These are phyloP conservation scores for Epinephelus moara DNA, from an alignment of 2,113 vertebrate genomes.

Conservation along the genomic window DNA sequence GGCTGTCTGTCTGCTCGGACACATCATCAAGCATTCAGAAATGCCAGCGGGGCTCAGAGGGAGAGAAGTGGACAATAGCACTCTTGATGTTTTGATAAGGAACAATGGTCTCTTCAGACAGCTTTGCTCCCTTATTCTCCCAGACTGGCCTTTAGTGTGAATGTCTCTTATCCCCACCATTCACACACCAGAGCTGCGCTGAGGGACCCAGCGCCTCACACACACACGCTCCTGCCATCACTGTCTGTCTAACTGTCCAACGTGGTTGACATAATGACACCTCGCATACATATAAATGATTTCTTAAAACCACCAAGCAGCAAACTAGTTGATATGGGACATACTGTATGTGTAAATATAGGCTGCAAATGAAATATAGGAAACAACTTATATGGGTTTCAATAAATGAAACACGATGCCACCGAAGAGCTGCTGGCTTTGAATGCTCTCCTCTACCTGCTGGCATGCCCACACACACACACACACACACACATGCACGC, in stretches of 20 bases:
- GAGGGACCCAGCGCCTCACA: constrained; percentile 58
- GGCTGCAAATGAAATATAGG: background rate
- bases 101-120: constrained; percentile 83
- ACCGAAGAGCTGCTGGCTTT: background rate
- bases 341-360: constrained; percentile 4
- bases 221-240: constrained; percentile 46
- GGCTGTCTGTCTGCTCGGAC: constrained; percentile 47
- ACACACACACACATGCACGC: constrained; percentile 26
- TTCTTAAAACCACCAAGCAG: constrained; percentile 24
- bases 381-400: background rate
- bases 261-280: constrained; percentile 71
- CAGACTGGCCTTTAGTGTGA: constrained; percentile 81
- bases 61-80: constrained; percentile 77
- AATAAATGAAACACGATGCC: constrained; percentile 3
- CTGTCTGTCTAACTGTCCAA: constrained; percentile 69
- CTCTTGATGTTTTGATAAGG: constrained; percentile 82
- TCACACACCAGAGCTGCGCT: constrained; percentile 65
- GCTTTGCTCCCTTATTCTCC: constrained; percentile 70
- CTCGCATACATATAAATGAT: constrained; percentile 50
- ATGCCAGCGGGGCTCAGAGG: constrained; percentile 79
- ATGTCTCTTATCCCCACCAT: constrained; percentile 75
- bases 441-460: constrained; percentile 7
- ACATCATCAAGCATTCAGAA: constrained; percentile 73
- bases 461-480: constrained; percentile 10
- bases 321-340: constrained; percentile 15